These are phyloP conservation scores for Trichonephila clavata DNA, from an alignment of 1,140 invertebrate genomes.

Conservation along the genomic window DNA sequence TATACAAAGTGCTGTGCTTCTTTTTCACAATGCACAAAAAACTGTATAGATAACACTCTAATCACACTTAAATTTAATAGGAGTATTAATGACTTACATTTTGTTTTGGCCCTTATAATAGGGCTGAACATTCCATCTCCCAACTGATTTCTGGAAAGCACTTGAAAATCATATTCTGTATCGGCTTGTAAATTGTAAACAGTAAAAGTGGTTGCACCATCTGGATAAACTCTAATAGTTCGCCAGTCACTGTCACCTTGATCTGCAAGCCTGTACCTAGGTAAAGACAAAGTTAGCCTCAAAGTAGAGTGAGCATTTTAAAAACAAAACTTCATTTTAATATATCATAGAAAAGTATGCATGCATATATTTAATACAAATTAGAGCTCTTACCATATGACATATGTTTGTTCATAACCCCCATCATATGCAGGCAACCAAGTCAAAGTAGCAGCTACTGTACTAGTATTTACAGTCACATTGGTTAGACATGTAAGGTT, in stretches of 20 bases:
- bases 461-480: slow-evolving; percentile 90
- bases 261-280: slow-evolving; percentile 84
- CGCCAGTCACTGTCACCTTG: slow-evolving; percentile 86
- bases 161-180: slow-evolving; percentile 97
- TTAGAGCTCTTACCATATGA: slow-evolving; percentile 87
- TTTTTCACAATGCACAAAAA: too few species aligned
- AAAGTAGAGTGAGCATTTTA: neutral
- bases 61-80: too few species aligned
- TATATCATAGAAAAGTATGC: too few species aligned
- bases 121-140: slow-evolving; percentile 98
- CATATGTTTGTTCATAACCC: slow-evolving; percentile 96
- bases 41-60: too few species aligned
- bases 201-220: slow-evolving; percentile 93
- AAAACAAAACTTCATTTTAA: too few species aligned
- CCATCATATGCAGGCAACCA: slow-evolving; percentile 98
- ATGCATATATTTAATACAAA: neutral
- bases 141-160: slow-evolving; percentile 95
- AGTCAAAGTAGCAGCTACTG: slow-evolving; percentile 92
- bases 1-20: too few species aligned
- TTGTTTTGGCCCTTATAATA: slow-evolving; percentile 92
- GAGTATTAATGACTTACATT: slow-evolving; percentile 85
- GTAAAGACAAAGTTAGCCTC: slow-evolving; percentile 25
- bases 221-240: slow-evolving; percentile 94
- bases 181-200: slow-evolving; percentile 94
- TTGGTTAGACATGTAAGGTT: slow-evolving; percentile 97